Percentiles rank a stretch among this genome's conserved stretches.
Evolutionary conservation across 2,797 vertebrate species (phyloP).

Genomic region (Glossophaga mutica): DNA sequence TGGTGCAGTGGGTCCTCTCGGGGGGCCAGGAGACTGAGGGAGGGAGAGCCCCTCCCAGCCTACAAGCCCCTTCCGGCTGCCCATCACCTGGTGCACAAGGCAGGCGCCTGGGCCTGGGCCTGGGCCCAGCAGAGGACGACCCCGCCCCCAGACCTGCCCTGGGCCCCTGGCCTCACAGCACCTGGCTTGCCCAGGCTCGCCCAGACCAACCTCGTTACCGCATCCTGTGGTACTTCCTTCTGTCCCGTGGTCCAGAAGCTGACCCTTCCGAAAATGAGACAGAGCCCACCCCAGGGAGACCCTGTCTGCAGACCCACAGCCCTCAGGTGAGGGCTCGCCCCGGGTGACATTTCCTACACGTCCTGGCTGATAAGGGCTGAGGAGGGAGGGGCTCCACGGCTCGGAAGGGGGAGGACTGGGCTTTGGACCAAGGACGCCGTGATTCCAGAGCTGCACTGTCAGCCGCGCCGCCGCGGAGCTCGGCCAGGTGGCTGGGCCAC

Average conservation of each 20-base stretch:
- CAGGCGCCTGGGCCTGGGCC: neutral
- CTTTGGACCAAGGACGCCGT: neutral
- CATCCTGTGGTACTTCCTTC: neutral
- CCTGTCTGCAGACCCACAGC: neutral
- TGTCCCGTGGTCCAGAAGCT: too few species aligned
- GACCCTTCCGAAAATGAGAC: neutral
- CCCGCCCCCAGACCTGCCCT: neutral
- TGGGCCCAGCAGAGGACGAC: neutral
- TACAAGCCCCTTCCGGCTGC: neutral
- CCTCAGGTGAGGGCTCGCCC: accelerated
- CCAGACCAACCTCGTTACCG: neutral
- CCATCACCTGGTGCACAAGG: accelerated
- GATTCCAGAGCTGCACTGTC: accelerated
- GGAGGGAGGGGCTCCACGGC: neutral
- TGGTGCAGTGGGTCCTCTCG: neutral
- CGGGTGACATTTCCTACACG: accelerated
- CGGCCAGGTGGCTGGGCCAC: neutral
- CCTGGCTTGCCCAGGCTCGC: neutral
- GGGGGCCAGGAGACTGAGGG: neutral
- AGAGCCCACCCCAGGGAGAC: neutral
- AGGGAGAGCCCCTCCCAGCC: neutral
- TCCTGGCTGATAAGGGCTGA: neutral
- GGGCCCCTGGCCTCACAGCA: neutral
- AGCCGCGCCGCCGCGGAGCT: neutral
- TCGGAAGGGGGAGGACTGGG: neutral